Evolutionary conservation across 2,888 invertebrate species (phyloP), one percentile per base, ranked within the genome.

Genomic region (Drosophila sordidula): DNA sequence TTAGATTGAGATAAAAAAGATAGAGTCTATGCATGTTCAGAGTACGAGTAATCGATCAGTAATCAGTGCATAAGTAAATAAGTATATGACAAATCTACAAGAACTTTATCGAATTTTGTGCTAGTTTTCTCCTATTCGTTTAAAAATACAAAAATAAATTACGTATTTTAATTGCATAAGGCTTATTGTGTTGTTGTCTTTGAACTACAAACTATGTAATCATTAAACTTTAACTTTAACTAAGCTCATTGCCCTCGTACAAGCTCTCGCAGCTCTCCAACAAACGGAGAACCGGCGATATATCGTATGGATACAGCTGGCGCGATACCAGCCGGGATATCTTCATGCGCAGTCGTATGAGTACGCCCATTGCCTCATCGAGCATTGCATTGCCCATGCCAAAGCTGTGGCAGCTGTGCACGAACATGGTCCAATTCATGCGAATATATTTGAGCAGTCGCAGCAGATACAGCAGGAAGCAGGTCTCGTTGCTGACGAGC

Each of bases 401-500:
- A 61, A 85, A 83, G 39, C 95, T 94, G 62, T 95, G 95, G 90
- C 97, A 97, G 66, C 96, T 96, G 50, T 94, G 94, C 5, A 96
- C 94, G 91, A 97, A 97, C 89, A 96, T 96, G 0, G 95, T 93
- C 97, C 97, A 97, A 91, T 97, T 96, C 76, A 95, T 94, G 71
- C 96, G 94, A 3, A 96, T 95, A 92, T 96, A 97, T 89, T 98
- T 97, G 59, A 98, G 93, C 90, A 97, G 96, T 86, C 97, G 93
- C 72, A 97, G 93, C 80, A 98, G 93, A 92, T 98, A 98, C 38
- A 97, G 92, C 57, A 98, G 93, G 90, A 98, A 98, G 91, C 97
- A 97, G 2, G 98, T 98, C 92, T 98, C 97, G 87, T 97, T 97
- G 90, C 97, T 97, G 14, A 97, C 96, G 74, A 98, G 94, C 89